Percentiles rank a stretch among this genome's conserved stretches.
These are phyloP conservation scores for Helogale parvula DNA, from an alignment of 2,113 vertebrate species.

Conservation along the genomic window DNA sequence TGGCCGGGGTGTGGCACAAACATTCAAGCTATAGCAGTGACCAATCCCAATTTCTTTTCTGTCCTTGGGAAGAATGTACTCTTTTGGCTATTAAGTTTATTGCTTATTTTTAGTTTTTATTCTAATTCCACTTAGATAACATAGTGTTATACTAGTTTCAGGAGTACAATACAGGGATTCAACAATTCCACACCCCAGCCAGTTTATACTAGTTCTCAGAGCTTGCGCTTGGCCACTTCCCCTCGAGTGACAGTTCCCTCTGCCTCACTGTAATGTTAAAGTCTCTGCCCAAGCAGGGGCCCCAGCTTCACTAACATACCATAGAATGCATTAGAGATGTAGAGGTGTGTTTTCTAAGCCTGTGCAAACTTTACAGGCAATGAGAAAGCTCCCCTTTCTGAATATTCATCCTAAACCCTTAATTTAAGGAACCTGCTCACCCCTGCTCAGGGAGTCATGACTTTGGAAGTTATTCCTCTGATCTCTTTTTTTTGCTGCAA, in stretches of 20 bases:
- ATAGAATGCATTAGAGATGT: neutral
- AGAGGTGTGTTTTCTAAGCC: neutral
- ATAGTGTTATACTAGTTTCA: neutral
- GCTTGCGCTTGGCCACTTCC: neutral
- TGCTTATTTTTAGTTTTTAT: neutral
- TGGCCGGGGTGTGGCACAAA: neutral
- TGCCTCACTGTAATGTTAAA: neutral
- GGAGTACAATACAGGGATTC: neutral
- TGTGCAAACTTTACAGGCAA: neutral
- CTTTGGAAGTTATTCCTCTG: neutral
- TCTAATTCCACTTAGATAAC: neutral
- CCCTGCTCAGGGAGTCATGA: neutral
- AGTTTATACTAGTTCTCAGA: neutral
- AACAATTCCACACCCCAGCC: neutral
- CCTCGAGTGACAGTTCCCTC: neutral
- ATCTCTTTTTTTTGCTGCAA: neutral
- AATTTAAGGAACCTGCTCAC: neutral
- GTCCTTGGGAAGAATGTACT: neutral
- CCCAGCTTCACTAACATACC: neutral
- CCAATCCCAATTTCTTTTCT: neutral
- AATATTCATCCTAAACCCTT: neutral
- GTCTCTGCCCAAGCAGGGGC: neutral
- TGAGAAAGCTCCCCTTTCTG: neutral
- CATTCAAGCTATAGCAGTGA: neutral
- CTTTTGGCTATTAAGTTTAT: neutral